A percentile compares a stretch with the other conserved stretches of the same genome.
Conservation (phyloP, 1,140 invertebrate species). For the Lepidurus arcticus region DNA sequence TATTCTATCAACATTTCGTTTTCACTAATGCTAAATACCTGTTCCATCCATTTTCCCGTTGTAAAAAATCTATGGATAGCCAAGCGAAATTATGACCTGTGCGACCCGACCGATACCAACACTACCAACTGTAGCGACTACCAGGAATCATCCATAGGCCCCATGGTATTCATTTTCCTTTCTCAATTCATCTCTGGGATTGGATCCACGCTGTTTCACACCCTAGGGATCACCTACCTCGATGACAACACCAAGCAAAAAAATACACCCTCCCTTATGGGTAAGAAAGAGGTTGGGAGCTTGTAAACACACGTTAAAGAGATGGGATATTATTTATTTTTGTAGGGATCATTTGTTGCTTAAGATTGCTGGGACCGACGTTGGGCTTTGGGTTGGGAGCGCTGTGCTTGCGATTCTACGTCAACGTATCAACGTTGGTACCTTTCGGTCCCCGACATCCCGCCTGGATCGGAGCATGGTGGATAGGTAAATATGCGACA, state of each 20-base stretch:
- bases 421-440: constrained; percentile 60
- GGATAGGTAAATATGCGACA: constrained; percentile 49
- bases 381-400: constrained; percentile 64
- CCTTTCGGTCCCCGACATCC: constrained; percentile 62
- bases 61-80: not conserved
- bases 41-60: not conserved
- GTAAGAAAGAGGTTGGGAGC: constrained; percentile 43
- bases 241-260: constrained; percentile 66
- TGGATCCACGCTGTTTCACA: constrained; percentile 59
- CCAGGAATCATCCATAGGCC: constrained; percentile 30
- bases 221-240: constrained; percentile 60
- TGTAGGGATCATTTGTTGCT: constrained; percentile 41
- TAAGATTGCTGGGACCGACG: constrained; percentile 64
- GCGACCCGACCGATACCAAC: not conserved
- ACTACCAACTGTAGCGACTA: constrained; percentile 20
- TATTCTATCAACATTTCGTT: not conserved
- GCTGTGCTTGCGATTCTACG: constrained; percentile 61
- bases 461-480: constrained; percentile 71
- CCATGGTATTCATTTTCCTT: constrained; percentile 56
- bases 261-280: constrained; percentile 59
- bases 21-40: not conserved
- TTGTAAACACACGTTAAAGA: not conserved
- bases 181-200: constrained; percentile 62
- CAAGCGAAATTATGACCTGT: constrained; percentile 26
- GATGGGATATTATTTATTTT: not conserved